Conservation (phyloP, 2,797 vertebrate species). For the Picus viridis region DNA sequence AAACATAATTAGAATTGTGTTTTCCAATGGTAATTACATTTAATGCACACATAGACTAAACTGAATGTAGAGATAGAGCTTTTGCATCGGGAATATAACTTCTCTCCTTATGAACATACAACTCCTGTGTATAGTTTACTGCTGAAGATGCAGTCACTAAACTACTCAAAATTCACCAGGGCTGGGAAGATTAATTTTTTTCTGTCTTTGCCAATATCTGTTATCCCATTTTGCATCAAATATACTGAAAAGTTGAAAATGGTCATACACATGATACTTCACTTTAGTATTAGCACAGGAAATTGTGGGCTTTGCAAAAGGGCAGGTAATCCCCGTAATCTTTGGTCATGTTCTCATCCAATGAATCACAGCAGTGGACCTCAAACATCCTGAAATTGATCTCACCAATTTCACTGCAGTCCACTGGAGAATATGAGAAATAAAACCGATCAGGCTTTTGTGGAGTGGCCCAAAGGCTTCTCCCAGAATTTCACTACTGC, state of each 20-base stretch:
- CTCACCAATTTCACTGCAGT: background rate
- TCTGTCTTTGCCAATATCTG: background rate
- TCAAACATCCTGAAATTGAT: background rate
- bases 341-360: background rate
- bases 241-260: background rate
- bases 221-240: background rate
- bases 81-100: background rate
- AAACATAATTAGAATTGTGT: background rate
- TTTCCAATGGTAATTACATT: background rate
- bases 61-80: background rate
- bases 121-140: background rate
- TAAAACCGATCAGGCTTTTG: background rate
- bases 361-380: accelerated
- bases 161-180: background rate
- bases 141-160: background rate
- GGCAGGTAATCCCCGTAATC: background rate
- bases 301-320: conserved; percentile 1
- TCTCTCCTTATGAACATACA: background rate
- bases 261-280: background rate
- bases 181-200: background rate
- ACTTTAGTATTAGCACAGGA: background rate
- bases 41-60: background rate
- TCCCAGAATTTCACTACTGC: background rate
- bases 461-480: background rate
- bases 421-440: background rate